Conservation (phyloP, 2,888 invertebrate species). For the Colostygia pectinataria region DNA sequence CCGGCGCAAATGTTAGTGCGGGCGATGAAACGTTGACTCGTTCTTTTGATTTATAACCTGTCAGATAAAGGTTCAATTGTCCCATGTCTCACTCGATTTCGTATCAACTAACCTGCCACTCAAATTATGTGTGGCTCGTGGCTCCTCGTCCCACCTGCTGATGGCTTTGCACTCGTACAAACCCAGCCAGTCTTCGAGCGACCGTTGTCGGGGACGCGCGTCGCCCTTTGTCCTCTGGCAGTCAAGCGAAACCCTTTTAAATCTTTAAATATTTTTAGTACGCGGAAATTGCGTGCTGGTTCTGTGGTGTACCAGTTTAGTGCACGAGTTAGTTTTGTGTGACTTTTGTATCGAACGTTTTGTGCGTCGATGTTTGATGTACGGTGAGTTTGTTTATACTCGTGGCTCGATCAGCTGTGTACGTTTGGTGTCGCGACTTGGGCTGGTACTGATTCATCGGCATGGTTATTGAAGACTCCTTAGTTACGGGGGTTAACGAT, state of each 20-base stretch:
- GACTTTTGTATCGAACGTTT: conserved; percentile 49
- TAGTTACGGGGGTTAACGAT: conserved; percentile 16
- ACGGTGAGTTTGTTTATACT: conserved; percentile 68
- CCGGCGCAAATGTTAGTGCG: neutral
- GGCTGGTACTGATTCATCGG: conserved; percentile 16
- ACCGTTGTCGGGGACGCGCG: conserved; percentile 62
- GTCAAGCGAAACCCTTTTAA: conserved; percentile 58
- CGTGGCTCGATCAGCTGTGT: conserved; percentile 60
- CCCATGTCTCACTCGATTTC: conserved; percentile 43
- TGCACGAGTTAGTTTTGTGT: conserved; percentile 41
- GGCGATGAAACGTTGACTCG: conserved; percentile 4
- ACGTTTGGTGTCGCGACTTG: conserved; percentile 8
- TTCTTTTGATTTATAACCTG: conserved; percentile 23
- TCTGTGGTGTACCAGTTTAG: conserved; percentile 26
- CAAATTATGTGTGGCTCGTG: conserved; percentile 33
- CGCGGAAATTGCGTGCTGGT: conserved; percentile 61
- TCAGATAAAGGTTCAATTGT: conserved; percentile 27
- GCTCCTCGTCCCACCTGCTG: conserved; percentile 61
- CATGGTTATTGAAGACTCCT: conserved; percentile 17
- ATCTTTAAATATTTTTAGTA: conserved; percentile 69
- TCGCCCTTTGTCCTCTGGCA: conserved; percentile 56
- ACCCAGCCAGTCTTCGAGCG: conserved; percentile 60
- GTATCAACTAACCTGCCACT: conserved; percentile 56
- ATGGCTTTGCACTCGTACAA: conserved; percentile 45
- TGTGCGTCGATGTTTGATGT: conserved; percentile 51